phyloP scores from a whole-genome alignment of 1,140 invertebrate species.

The Frieseomelitta varia region DNA sequence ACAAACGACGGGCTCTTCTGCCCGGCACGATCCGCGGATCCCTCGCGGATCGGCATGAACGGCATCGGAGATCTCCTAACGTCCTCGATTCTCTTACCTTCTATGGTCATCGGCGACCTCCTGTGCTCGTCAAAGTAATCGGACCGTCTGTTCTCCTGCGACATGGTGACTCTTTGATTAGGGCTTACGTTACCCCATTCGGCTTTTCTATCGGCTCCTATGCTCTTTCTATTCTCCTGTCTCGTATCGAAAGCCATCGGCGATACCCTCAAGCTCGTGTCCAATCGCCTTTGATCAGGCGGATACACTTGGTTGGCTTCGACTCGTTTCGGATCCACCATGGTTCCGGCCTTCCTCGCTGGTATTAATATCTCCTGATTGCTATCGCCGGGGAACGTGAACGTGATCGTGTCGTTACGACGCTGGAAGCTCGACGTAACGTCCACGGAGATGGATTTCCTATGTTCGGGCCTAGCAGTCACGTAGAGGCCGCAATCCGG shows the following conservation, averaged over 20 bases:
- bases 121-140: conserved; percentile 81
- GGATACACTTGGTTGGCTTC: conserved; percentile 71
- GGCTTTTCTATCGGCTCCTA: conserved; percentile 70
- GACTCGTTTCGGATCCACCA: conserved; percentile 71
- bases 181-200: conserved; percentile 78
- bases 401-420: conserved; percentile 77
- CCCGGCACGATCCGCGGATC: conserved; percentile 71
- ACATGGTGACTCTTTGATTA: conserved; percentile 72
- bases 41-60: conserved; percentile 77
- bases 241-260: conserved; percentile 76
- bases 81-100: conserved; percentile 77
- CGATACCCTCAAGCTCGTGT: conserved; percentile 73
- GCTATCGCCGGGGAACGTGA: conserved; percentile 75
- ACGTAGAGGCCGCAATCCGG: conserved; percentile 74
- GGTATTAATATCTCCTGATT: conserved; percentile 66
- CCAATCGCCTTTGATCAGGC: conserved; percentile 73
- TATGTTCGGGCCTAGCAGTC: conserved; percentile 72
- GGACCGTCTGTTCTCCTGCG: conserved; percentile 77
- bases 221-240: conserved; percentile 74
- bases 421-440: conserved; percentile 74
- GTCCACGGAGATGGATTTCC: conserved; percentile 77
- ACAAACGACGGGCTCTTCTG: conserved; percentile 77
- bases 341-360: conserved; percentile 63
- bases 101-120: conserved; percentile 78
- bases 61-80: conserved; percentile 79